Percentiles rank a stretch among this genome's conserved stretches.
These are phyloP conservation scores for Enteromius anoplus DNA, from an alignment of 2,797 vertebrate species.

Conservation along the genomic window DNA sequence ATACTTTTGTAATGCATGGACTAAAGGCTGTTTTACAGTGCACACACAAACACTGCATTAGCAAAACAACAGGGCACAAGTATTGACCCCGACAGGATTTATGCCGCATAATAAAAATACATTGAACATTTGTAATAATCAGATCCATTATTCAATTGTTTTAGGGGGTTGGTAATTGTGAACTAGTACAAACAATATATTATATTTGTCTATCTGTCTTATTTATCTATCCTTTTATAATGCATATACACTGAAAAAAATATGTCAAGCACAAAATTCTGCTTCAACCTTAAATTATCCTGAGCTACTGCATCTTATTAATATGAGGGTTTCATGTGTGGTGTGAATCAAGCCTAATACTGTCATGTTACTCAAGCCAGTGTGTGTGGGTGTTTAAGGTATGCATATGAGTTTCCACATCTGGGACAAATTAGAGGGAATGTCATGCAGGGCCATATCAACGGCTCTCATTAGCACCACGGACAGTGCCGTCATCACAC, in stretches of 20 bases:
- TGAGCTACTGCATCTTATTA: background rate
- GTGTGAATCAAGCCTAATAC: background rate
- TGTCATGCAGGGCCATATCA: background rate
- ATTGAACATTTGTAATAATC: background rate
- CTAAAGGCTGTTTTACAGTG: constrained; percentile 26
- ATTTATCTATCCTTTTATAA: background rate
- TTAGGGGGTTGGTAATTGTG: background rate
- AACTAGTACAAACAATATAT: background rate
- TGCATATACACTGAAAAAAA: background rate
- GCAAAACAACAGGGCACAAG: background rate
- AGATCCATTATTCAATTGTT: background rate
- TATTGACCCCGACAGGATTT: background rate
- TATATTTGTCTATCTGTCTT: background rate
- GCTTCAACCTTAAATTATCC: background rate
- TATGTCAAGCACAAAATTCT: background rate
- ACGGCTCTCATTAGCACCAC: constrained; percentile 4
- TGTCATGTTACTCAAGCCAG: background rate
- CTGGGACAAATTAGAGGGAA: constrained; percentile 15
- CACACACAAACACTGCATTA: background rate
- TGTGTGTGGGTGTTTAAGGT: background rate
- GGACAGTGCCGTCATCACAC: background rate
- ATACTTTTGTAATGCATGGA: background rate
- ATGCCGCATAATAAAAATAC: background rate
- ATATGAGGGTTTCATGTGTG: background rate
- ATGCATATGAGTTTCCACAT: constrained; percentile 10